Evolutionary conservation across 1,140 invertebrate genomes (phyloP), one percentile per base, ranked within the genome.

Genomic region (Copidosoma floridanum): DNA sequence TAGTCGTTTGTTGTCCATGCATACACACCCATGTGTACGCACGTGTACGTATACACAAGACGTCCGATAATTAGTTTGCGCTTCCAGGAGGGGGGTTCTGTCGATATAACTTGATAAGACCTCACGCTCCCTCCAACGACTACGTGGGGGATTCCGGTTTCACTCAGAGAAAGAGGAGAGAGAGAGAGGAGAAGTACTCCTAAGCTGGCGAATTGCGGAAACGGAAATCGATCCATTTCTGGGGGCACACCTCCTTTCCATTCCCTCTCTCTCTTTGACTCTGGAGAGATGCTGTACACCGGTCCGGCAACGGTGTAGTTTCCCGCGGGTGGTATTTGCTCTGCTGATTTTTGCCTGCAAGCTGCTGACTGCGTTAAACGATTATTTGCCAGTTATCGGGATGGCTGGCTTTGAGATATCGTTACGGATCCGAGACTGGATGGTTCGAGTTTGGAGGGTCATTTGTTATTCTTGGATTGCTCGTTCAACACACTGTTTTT

Each of bases 41-140:
- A 27, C 56, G 14, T 61, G 64, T 64, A 64, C 69, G 68, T 72
- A 70, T 68, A 59, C n/a, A n/a, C n/a, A n/a, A n/a, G n/a, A n/a
- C n/a, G 65, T 54, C 68, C 43, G 63, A 67, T 70, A 66, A 72
- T 72, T 71, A 60, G 64, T 68, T 68, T 64, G 57, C 65, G 58
- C 56, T n/a, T n/a, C n/a, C n/a, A n/a, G n/a, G n/a, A n/a, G n/a
- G n/a, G n/a, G n/a, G n/a, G n/a, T n/a, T n/a, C 64, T 53, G 65
- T 69, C 71, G 64, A 43, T 58, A 41, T 69, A 62, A 71, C 61
- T 54, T 50, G 65, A 68, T 65, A 66, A 70, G 64, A 66, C 41
- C 61, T n/a, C n/a, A 35, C 48, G 47, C 48, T 16, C 48, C 27
- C 10, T 14, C 16, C 18, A 18, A 29, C 47, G 14, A 27, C 24